These are phyloP conservation scores for Philonicus albiceps DNA, from an alignment of 2,888 invertebrate genomes.

Conservation along the genomic window DNA sequence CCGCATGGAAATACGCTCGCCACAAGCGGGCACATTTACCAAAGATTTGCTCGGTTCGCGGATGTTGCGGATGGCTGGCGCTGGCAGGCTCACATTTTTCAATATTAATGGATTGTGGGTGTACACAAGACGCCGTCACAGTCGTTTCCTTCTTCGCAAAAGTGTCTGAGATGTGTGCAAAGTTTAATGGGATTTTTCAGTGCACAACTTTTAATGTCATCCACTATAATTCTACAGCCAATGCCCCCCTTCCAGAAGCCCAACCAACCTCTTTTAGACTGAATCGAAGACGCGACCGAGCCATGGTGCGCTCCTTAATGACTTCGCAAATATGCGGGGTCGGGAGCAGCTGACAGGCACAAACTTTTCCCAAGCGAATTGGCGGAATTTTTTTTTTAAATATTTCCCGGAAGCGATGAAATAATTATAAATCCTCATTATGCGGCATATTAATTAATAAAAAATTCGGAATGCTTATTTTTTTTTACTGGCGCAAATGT, in stretches of 20 bases:
- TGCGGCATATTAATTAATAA: neutral
- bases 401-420: neutral
- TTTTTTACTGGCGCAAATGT: neutral
- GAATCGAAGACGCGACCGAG: neutral
- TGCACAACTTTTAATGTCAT: neutral
- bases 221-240: neutral
- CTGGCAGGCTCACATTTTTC: slow-evolving; percentile 15
- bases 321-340: slow-evolving; percentile 4
- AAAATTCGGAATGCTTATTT: neutral
- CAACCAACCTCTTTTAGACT: neutral
- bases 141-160: neutral
- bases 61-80: neutral
- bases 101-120: slow-evolving; percentile 13
- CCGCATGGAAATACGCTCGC: neutral
- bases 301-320: neutral
- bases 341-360: neutral
- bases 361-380: neutral
- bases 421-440: neutral
- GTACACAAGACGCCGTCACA: neutral
- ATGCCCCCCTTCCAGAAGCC: neutral
- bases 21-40: neutral
- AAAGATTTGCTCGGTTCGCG: neutral
- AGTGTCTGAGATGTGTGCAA: neutral
- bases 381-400: neutral
- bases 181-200: slow-evolving; percentile 27